Evolutionary conservation across 2,113 vertebrate genomes (phyloP), one percentile per base, ranked within the genome.

Genomic region (Cepphus grylle): DNA sequence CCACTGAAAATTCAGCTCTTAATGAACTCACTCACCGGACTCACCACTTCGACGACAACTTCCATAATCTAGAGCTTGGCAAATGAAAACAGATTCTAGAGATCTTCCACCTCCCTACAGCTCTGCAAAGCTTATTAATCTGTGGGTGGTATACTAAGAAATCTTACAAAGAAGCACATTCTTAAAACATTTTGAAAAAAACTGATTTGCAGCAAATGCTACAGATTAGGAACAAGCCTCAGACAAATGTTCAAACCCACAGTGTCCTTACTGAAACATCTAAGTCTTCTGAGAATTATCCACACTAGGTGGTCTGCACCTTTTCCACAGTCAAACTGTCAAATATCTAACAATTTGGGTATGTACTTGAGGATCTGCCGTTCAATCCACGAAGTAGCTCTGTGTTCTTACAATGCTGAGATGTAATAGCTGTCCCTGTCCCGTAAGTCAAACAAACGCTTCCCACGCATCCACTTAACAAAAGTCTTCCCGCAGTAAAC

Each of bases 361-460:
- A 42, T 30, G 25, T 27, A 69, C 36, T 18, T 42, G 23, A 81
- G 43, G 36, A 50, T 47, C 65, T 80, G 34, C n/a, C 52, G n/a
- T 80, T 66, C 32, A 66, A 73, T 26, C 21, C 45, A 26, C 12
- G 10, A 78, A 74, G 50, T 0, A 73, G 26, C 34, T 73, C 53
- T 36, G 27, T 47, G 58, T 49, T 47, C 40, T 34, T 19, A 23
- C 0, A 8, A 4, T 4, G 29, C 4, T 52, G 49, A 78, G 67
- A 45, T 70, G 27, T 3, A 36, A 32, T 12, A 6, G 1, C 6
- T 65, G 50, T 16, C 50, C 40, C 55, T 49, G 27, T 49, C 49
- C 67, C 40, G 0, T 15, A 52, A 91, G 1, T 18, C 1, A 1
- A 77, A 62, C 30, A 59, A 63, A 74, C 2, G 2, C 26, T 65